phyloP scores from a whole-genome alignment of 1,140 invertebrate species.

The Apis florea region DNA sequence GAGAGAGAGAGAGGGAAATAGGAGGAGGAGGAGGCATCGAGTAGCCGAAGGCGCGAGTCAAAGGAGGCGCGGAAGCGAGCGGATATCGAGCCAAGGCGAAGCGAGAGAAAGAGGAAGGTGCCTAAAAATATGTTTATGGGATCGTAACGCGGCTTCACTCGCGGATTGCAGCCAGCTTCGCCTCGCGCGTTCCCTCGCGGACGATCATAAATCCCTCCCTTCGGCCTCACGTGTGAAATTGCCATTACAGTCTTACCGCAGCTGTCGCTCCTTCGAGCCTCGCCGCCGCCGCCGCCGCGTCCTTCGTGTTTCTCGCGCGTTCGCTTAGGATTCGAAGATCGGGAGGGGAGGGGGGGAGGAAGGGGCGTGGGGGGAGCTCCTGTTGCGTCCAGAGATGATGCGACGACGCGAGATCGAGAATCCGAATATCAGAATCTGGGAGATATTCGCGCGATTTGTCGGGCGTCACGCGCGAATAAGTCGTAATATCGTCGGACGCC shows the following conservation, averaged over 20 bases:
- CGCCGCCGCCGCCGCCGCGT: not conserved
- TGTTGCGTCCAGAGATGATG: too few species aligned
- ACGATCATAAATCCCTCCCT: slow-evolving; percentile 57
- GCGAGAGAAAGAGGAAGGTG: not conserved
- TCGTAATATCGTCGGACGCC: slow-evolving; percentile 30
- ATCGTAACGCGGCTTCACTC: slow-evolving; percentile 62
- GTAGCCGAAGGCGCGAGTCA: slow-evolving; percentile 1
- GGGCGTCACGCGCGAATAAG: slow-evolving; percentile 26
- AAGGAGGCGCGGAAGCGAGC: not conserved
- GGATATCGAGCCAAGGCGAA: not conserved
- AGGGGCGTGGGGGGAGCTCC: too few species aligned
- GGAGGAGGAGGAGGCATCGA: not conserved
- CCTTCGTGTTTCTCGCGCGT: slow-evolving; percentile 48
- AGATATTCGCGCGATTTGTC: slow-evolving; percentile 31
- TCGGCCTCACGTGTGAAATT: slow-evolving; percentile 63
- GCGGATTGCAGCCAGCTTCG: slow-evolving; percentile 4
- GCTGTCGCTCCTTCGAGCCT: slow-evolving; percentile 42
- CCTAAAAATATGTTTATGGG: slow-evolving; percentile 76
- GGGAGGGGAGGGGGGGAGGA: not conserved
- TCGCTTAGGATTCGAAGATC: slow-evolving; percentile 32
- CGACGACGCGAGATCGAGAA: too few species aligned
- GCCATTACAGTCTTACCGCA: slow-evolving; percentile 58
- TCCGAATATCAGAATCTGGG: too few species aligned
- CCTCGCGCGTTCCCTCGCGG: slow-evolving; percentile 14
- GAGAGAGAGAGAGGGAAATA: slow-evolving; percentile 41